Evolutionary conservation across 2,797 vertebrate species (phyloP), one percentile per base, ranked within the genome.

Genomic region (Esox masquinongy): DNA sequence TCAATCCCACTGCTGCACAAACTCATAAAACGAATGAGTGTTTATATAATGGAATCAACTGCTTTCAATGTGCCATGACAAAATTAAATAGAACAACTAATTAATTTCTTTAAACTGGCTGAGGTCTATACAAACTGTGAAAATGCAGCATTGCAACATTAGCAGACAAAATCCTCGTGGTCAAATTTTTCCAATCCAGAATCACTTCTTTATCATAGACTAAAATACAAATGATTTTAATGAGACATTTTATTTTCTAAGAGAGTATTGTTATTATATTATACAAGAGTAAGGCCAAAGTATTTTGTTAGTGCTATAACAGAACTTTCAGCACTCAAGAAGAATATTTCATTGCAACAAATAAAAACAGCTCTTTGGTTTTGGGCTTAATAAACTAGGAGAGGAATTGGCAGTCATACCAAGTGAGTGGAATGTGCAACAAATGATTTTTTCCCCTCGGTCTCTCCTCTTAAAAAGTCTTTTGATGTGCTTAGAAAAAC

Each of bases 401-500:
- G n/a, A 72, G 81, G 51, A 49, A 74, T 86, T 85, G 80, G 84
- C 82, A 83, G 80, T 59, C 73, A 75, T 80, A 84, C 64, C 50
- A 68, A 79, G 77, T 61, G 72, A 36, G 4, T 79, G 86, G 88
- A 91, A 92, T 92, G 89, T 91, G 83, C 84, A 84, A 84, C 90
- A 84, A 87, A 88, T 83, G 72, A 89, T 89, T 89, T 88, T 11
- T 88, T 90, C 90, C 90, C 89, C 84, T 88, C 74, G 77, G 82
- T 83, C 82, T 84, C 85, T 24, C 17, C 79, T 88, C 59, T 83
- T 75, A 16, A 63, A 70, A 66, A 71, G 4, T 59, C 77, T 76
- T 90, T 91, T 92, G 89, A 92, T 89, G 88, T 90, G 26, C 79
- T 84, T 79, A 83, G 73, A 86, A 88, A 92, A 91, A 89, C 88